Conservation (phyloP, 1,140 invertebrate genomes). For the Hesperophylax magnus region DNA sequence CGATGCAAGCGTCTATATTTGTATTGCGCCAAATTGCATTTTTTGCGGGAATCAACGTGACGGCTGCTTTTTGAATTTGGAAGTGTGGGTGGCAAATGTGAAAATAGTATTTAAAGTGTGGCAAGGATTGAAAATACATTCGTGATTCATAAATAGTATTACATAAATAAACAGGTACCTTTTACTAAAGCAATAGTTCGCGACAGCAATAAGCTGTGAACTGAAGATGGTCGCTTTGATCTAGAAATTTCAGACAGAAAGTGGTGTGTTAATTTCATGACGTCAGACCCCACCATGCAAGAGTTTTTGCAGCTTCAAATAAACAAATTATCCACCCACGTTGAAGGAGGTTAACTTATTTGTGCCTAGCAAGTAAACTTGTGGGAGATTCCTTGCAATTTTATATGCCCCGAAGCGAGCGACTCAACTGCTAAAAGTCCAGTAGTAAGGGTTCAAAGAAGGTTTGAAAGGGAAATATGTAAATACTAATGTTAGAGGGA, state of each 20-base stretch:
- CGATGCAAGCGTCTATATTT: slow-evolving; percentile 35
- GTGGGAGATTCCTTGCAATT: too few relatives aligned
- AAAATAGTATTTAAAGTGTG: neutral
- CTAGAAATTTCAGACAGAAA: neutral
- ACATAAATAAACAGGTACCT: too few relatives aligned
- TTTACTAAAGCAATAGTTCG: too few relatives aligned
- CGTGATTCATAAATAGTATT: neutral
- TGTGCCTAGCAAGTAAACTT: too few relatives aligned
- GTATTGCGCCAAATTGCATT: slow-evolving; percentile 36
- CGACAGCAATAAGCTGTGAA: neutral
- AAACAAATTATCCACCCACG: too few relatives aligned
- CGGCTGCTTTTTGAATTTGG: neutral
- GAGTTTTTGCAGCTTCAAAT: neutral
- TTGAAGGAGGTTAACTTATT: too few relatives aligned
- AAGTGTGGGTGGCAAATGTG: slow-evolving; percentile 8
- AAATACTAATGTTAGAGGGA: too few relatives aligned
- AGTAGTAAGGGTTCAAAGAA: too few relatives aligned
- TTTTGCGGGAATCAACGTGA: slow-evolving; percentile 5
- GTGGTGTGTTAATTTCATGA: neutral
- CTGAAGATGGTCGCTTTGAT: neutral
- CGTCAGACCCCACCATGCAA: too few relatives aligned
- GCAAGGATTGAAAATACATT: neutral
- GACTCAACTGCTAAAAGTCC: too few relatives aligned
- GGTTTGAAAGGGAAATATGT: too few relatives aligned
- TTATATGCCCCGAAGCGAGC: too few relatives aligned